Percentiles rank a stretch among this genome's conserved stretches.
phyloP scores from a whole-genome alignment of 2,888 invertebrate genomes.

The Drosophila anceps region DNA sequence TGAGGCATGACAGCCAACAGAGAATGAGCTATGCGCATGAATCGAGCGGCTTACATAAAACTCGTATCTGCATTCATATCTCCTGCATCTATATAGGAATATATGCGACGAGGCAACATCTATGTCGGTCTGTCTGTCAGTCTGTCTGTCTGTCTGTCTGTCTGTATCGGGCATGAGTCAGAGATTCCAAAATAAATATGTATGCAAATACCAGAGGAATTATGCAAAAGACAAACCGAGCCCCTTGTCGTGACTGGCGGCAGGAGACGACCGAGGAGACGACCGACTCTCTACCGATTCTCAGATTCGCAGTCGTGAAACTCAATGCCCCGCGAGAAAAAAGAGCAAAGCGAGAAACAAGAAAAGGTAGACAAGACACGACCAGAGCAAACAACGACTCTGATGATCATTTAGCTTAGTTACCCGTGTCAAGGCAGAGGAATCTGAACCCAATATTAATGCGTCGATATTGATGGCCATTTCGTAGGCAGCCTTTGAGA shows the following conservation, averaged over 20 bases:
- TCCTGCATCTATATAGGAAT: constrained; percentile 10
- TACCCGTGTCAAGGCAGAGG: constrained; percentile 57
- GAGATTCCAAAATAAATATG: constrained; percentile 67
- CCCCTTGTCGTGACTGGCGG: constrained; percentile 9
- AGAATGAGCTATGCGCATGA: constrained; percentile 34
- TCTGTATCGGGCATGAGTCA: constrained; percentile 57
- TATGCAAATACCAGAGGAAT: constrained; percentile 61
- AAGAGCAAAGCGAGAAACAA: not conserved
- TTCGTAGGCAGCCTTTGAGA: constrained; percentile 5
- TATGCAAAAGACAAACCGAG: constrained; percentile 58
- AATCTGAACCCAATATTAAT: constrained; percentile 23
- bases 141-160: not conserved
- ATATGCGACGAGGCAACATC: constrained; percentile 2
- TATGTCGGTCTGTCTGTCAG: not conserved
- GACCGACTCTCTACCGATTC: constrained; percentile 5
- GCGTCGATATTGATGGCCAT: constrained; percentile 46
- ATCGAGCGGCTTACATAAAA: constrained; percentile 51
- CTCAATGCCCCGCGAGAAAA: constrained; percentile 14
- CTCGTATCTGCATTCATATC: constrained; percentile 44
- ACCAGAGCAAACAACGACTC: constrained; percentile 11
- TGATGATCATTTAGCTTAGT: constrained; percentile 51
- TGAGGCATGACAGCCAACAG: constrained; percentile 22
- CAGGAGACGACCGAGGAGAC: not conserved
- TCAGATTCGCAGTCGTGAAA: constrained; percentile 49
- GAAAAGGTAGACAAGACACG: constrained; percentile 22